These are phyloP conservation scores for Drosophila biarmipes DNA, from an alignment of 1,140 invertebrate species.

Conservation along the genomic window DNA sequence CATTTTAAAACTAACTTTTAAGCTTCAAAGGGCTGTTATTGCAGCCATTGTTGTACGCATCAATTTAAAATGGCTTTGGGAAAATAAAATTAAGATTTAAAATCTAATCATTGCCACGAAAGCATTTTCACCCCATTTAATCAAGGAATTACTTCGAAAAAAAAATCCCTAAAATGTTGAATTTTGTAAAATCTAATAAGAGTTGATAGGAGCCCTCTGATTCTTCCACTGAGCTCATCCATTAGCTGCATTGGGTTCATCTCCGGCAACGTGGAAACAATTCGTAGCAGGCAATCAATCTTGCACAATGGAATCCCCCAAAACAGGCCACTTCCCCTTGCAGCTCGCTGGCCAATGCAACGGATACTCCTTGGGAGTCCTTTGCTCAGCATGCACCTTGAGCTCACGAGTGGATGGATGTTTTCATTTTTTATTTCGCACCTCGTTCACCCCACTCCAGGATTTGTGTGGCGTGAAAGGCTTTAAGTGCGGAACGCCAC, in stretches of 20 bases:
- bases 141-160: no score
- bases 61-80: background rate
- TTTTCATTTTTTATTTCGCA: constrained; percentile 49
- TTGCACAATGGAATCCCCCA: constrained; percentile 36
- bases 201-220: background rate
- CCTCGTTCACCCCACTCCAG: constrained; percentile 14
- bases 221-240: constrained; percentile 1
- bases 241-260: constrained; percentile 25
- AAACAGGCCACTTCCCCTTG: constrained; percentile 30
- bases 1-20: background rate
- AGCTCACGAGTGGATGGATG: constrained; percentile 53
- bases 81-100: constrained; percentile 2
- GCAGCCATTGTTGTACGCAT: background rate
- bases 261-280: constrained; percentile 42
- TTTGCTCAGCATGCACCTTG: constrained; percentile 52
- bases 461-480: constrained; percentile 62
- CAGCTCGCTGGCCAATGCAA: constrained; percentile 37
- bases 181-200: background rate
- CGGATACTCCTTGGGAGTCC: constrained; percentile 26
- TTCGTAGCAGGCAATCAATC: constrained; percentile 55
- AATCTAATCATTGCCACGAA: no score
- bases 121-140: no score
- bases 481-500: constrained; percentile 67
- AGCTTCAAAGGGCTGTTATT: background rate
- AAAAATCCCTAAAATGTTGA: no score